phyloP scores from a whole-genome alignment of 2,113 vertebrate genomes.

The Nycticebus coucang region DNA sequence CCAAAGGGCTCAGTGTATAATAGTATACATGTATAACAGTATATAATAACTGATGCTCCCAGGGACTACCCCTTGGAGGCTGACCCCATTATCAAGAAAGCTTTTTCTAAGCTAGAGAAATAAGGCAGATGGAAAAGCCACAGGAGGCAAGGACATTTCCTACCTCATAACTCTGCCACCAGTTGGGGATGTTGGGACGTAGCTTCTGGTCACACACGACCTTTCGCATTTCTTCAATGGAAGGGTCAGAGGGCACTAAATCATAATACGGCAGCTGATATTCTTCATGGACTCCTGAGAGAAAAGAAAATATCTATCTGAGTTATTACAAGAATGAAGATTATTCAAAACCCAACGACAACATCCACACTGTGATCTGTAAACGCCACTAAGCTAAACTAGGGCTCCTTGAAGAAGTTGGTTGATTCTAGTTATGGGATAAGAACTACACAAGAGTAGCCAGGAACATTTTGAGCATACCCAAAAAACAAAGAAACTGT shows the following conservation, averaged over 20 bases:
- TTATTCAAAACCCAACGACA: background rate
- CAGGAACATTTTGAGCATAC: background rate
- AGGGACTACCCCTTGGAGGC: background rate
- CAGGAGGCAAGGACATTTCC: background rate
- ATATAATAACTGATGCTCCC: background rate
- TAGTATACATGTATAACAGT: background rate
- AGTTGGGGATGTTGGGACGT: conserved; percentile 97
- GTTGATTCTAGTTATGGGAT: background rate
- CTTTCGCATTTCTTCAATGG: conserved; percentile 99
- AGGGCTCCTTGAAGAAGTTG: background rate
- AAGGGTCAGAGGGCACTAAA: conserved; percentile 97
- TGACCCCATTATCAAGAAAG: background rate
- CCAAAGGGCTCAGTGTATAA: background rate
- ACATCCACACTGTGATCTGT: background rate
- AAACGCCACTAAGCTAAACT: background rate
- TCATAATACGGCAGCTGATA: conserved; percentile 99
- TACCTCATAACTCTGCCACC: conserved; percentile 99
- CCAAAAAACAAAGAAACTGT: background rate
- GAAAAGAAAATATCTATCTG: background rate
- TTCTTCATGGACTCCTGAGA: conserved; percentile 95
- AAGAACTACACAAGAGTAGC: background rate
- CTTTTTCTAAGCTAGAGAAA: background rate
- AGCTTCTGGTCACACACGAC: conserved; percentile 99
- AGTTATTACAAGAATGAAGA: conserved; percentile 14
- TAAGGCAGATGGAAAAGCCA: background rate